A percentile compares a stretch with the other conserved stretches of the same genome.
Evolutionary conservation across 2,888 invertebrate species (phyloP).

Genomic region (Nomada flava): DNA sequence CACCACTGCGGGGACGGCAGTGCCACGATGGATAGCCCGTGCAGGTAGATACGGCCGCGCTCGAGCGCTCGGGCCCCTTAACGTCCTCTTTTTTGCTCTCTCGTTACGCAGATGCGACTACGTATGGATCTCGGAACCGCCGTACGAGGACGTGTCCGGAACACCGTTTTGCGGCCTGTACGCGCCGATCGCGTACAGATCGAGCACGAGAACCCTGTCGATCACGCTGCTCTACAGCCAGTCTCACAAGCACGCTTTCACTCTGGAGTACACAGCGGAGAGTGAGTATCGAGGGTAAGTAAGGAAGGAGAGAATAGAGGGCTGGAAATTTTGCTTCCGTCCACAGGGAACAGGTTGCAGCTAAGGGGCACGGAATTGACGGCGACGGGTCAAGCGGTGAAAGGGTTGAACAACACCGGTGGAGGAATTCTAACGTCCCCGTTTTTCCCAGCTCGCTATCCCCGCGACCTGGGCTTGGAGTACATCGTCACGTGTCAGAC

Average conservation of each 20-base stretch:
- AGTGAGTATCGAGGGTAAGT: slow-evolving; percentile 83
- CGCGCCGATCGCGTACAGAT: slow-evolving; percentile 85
- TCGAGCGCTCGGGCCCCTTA: too few relatives aligned
- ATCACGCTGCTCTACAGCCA: slow-evolving; percentile 87
- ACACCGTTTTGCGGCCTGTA: slow-evolving; percentile 87
- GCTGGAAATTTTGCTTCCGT: not conserved
- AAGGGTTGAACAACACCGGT: slow-evolving; percentile 80
- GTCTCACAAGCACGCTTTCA: slow-evolving; percentile 87
- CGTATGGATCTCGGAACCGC: slow-evolving; percentile 88
- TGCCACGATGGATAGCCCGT: slow-evolving; percentile 81
- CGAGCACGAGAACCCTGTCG: slow-evolving; percentile 87
- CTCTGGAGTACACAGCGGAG: slow-evolving; percentile 87
- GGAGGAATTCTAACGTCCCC: slow-evolving; percentile 87
- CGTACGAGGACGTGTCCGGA: slow-evolving; percentile 87
- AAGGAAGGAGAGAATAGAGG: not conserved
- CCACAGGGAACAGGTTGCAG: slow-evolving; percentile 86
- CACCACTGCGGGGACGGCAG: slow-evolving; percentile 82
- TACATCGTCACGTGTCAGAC: slow-evolving; percentile 87
- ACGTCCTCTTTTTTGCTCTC: too few relatives aligned
- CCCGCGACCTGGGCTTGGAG: slow-evolving; percentile 88
- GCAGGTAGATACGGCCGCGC: slow-evolving; percentile 78
- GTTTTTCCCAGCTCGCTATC: slow-evolving; percentile 89
- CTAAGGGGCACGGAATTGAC: slow-evolving; percentile 76
- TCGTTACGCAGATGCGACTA: slow-evolving; percentile 86
- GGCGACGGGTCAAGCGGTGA: slow-evolving; percentile 69